Evolutionary conservation across 1,140 invertebrate species (phyloP), one percentile per base, ranked within the genome.

Genomic region (Pseudoatta argentina): DNA sequence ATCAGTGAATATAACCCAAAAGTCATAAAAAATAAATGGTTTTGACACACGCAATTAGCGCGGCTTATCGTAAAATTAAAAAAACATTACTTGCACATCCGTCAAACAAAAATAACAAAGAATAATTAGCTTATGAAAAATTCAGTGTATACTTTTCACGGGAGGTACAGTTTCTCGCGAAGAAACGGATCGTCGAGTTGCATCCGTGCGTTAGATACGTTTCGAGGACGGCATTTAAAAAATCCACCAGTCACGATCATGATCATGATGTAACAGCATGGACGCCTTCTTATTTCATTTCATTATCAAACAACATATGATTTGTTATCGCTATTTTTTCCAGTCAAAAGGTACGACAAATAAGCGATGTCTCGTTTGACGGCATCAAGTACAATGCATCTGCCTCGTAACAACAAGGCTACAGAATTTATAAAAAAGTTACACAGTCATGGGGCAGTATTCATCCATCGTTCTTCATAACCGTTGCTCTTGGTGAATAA

Each of bases 191-290:
- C 53, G 77, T 67, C 24, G 14, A 39, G 27, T 30, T 5, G 39
- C 24, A 67, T 81, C 48, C 48, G 21, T 69, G 27, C n/a, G n/a
- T 75, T 48, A 75, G 39, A 63, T 67, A 61, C 55, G 8, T 75
- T 73, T 21, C 79, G 75, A 83, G 55, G 69, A 83, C 4, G n/a
- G 24, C 14, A 51, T 72, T 82, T 71, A 71, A 81, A 63, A 73
- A 81, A 81, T 5, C 27, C 39, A 83, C 79, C 39, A 75, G 79
- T 83, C 79, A 83, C 34, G 78, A 71, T 81, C 39, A 44, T n/a
- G 16, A 63, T 61, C 39, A 64, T 81, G 79, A 81, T 71, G 78
- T 81, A 81, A 81, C 57, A 27, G 12, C 30, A 39, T 39, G 30
- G 57, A 61, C 44, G 39, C 14, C 39, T 73, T 75, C 57, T 83